Base-by-base conservation (phyloP, 2,797 vertebrate genomes). In the Diplodus puntazzo region DNA sequence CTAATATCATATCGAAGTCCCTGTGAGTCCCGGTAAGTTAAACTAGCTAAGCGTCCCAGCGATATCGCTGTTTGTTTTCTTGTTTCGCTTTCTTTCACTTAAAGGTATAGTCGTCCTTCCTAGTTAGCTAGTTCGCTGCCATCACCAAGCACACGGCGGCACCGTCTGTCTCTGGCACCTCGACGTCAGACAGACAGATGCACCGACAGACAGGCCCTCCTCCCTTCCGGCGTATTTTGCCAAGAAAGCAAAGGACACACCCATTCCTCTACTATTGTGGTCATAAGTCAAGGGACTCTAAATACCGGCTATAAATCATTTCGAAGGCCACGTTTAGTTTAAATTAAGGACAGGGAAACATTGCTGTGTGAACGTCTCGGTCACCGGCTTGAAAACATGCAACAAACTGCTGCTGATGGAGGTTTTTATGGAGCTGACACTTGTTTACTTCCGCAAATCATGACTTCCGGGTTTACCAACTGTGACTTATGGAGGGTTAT, bases 1-100 rank as follows among this genome's bases (percentile, higher is more conserved):
- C 14, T 68, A 90, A 81, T 80, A 87, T 77, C 93, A 95, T 95
- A 82, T 89, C 88, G 90, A 85, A 86, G 75, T 74, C 81, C 90
- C 85, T 49, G 83, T 85, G 30, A 25, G 14, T 39, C 34, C 74
- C 80, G 65, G 23, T 50, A 1, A 25, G 25, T 25, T 25, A 3
- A 79, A 72, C 34, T 13, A 78, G 75, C 66, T 20, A 21, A 42
- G 43, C 53, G 71, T 69, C 42, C 71, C 79, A 75, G 87, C 73
- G 63, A 84, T 14, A 64, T 72, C 58, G 66, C 64, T 52, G 72
- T 75, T 25, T 58, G 65, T 50, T 62, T 74, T 74, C 73, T 89
- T 74, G 77, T 92, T 90, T 84, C 73, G 87, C 59, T 90, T 87
- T 76, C 46, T 88, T 83, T 66, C 77, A 75, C 89, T 95, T 93